Conservation (phyloP, 2,888 invertebrate genomes). For the Zele albiditarsus region DNA sequence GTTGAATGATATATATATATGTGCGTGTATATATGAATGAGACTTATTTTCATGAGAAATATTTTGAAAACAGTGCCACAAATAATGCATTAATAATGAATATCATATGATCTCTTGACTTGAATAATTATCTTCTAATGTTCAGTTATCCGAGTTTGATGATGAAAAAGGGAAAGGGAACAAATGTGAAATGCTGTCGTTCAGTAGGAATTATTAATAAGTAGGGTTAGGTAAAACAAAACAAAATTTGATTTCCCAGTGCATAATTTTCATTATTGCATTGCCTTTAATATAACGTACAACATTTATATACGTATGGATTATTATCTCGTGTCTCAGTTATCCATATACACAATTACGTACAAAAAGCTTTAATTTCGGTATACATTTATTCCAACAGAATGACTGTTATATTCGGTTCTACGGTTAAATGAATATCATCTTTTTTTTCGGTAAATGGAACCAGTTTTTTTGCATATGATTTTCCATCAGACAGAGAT, state of each 20-base stretch:
- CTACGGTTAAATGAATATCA: slow-evolving; percentile 27
- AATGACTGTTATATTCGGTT: slow-evolving; percentile 24
- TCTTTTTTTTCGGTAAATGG: background rate
- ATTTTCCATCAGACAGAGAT: no score
- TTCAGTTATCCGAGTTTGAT: background rate
- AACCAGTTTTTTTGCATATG: no score
- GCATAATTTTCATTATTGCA: background rate
- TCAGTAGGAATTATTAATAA: background rate
- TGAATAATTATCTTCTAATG: background rate
- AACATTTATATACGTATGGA: background rate
- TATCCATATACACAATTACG: background rate
- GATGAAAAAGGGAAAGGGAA: background rate
- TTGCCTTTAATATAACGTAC: background rate
- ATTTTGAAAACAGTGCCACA: background rate
- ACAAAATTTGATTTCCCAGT: background rate
- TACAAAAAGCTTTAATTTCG: background rate
- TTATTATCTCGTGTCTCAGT: background rate
- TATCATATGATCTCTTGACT: background rate
- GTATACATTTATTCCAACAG: background rate
- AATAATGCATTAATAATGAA: background rate
- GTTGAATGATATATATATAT: background rate
- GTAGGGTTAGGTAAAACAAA: background rate
- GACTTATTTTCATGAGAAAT: background rate
- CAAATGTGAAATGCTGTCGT: background rate
- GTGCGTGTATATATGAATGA: background rate